Base-by-base conservation (phyloP, 92 coral and sea anemone genomes). In the Isaurus tuberculatus region DNA sequence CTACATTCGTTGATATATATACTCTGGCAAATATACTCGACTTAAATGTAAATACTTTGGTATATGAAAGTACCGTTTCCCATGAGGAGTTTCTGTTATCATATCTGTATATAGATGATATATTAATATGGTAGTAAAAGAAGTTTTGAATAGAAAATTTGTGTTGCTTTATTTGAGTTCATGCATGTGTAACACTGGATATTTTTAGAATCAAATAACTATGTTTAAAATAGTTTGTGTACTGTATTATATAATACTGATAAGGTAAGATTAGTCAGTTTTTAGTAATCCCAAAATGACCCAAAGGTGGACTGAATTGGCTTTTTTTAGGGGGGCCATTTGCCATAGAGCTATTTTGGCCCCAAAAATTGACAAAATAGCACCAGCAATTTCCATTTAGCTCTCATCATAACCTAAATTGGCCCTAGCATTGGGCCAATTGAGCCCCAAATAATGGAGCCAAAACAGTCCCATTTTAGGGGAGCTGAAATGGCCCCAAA, bases 351-450 rank as follows among this genome's bases (percentile, higher is more conserved):
- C 63, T 8, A 55, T 55, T 55, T 55, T 55, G 63, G 63, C 26
- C 26, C 27, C 63, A 16, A n/a, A 55, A 0, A 55, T n/a, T 55
- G 17, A 55, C 63, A 55, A 55, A 55, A n/a, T 55, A 55, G 63
- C 63, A 55, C 28, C 63, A 55, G 27, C 63, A 55, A n/a, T 55
- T 55, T n/a, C 23, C 27, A 55, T 19, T 55, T 55, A 9, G 63
- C 63, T 55, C 5, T 55, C 63, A n/a, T 63, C 36, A 63, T 25
- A 63, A 63, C 1, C 34, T 63, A 29, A 63, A 25, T 63, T 63
- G 69, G 69, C 69, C 69, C 69, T 33, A 63, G 34, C 19, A 63
- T 33, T 63, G 34, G 34, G 69, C 69, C 34, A 63, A 63, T 63
- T 26, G 17, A 63, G 7, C 33, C 32, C 69, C 32, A 26, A 63